phyloP scores from a whole-genome alignment of 2,797 vertebrate genomes.

The Scomberomorus guttatus region DNA sequence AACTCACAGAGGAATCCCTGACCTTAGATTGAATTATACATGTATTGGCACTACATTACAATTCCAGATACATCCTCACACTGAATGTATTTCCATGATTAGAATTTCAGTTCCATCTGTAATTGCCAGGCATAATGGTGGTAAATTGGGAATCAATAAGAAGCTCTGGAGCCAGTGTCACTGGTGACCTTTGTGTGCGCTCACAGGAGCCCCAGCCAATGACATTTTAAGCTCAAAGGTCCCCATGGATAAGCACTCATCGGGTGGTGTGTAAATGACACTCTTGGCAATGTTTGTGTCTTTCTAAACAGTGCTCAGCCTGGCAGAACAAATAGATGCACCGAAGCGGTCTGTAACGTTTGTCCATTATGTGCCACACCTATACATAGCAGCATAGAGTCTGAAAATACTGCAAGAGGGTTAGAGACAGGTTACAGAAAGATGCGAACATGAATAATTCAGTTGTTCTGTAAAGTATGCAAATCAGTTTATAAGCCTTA shows the following conservation, averaged over 20 bases:
- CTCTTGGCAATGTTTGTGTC: conserved; percentile 54
- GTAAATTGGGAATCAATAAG: conserved; percentile 84
- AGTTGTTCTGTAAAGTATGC: conserved; percentile 45
- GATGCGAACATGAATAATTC: conserved; percentile 69
- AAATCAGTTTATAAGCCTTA: conserved; percentile 49
- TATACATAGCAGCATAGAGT: neutral
- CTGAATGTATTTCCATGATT: conserved; percentile 80
- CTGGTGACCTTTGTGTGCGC: conserved; percentile 82
- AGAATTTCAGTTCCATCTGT: conserved; percentile 70
- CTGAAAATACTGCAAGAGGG: conserved; percentile 7
- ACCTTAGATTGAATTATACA: conserved; percentile 53
- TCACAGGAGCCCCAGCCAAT: conserved; percentile 72
- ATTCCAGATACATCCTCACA: conserved; percentile 62
- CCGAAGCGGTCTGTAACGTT: neutral
- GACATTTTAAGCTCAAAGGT: conserved; percentile 78
- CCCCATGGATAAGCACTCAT: conserved; percentile 75
- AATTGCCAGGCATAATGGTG: conserved; percentile 75
- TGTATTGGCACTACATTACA: conserved; percentile 49
- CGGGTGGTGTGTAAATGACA: conserved; percentile 69
- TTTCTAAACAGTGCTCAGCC: conserved; percentile 52
- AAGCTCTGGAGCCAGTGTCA: conserved; percentile 72
- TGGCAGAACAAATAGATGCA: conserved; percentile 44
- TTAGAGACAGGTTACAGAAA: conserved; percentile 31
- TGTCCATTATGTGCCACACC: conserved; percentile 1
- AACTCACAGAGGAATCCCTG: conserved; percentile 44